phyloP scores from a whole-genome alignment of 2,888 invertebrate genomes.

The Aricia artaxerxes region DNA sequence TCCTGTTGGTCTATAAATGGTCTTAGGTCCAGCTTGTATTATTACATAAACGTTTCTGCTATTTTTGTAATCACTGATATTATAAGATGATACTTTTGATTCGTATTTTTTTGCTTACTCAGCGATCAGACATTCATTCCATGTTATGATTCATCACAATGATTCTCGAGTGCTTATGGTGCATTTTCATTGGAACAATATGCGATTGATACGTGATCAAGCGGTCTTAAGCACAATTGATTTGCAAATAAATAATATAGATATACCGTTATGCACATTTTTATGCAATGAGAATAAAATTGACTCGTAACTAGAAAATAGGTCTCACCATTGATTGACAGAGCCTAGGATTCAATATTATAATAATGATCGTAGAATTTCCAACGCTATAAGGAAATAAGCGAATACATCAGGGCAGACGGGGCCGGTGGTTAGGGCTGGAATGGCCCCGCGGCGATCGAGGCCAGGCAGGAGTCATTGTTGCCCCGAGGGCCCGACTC shows the following conservation, averaged over 20 bases:
- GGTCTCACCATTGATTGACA: background rate
- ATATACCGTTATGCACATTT: background rate
- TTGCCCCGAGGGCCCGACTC: slow-evolving; percentile 59
- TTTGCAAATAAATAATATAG: background rate
- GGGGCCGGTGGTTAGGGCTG: slow-evolving; percentile 60
- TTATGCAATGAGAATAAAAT: background rate
- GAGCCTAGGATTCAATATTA: slow-evolving; percentile 11
- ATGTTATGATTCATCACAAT: background rate
- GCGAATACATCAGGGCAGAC: slow-evolving; percentile 38
- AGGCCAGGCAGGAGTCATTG: slow-evolving; percentile 61
- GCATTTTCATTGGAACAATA: background rate
- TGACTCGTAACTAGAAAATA: background rate
- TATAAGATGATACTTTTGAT: background rate
- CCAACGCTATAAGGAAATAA: slow-evolving; percentile 22
- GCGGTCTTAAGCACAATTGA: background rate
- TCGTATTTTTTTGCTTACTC: background rate
- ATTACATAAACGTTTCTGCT: background rate
- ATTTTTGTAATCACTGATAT: background rate
- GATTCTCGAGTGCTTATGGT: background rate
- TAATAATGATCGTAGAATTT: slow-evolving; percentile 14
- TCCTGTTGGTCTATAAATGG: background rate
- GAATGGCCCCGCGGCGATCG: slow-evolving; percentile 62
- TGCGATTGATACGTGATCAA: background rate
- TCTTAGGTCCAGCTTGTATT: background rate
- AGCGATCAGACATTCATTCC: background rate